These are phyloP conservation scores for Euleptes europaea DNA, from an alignment of 2,113 vertebrate species.

Conservation along the genomic window DNA sequence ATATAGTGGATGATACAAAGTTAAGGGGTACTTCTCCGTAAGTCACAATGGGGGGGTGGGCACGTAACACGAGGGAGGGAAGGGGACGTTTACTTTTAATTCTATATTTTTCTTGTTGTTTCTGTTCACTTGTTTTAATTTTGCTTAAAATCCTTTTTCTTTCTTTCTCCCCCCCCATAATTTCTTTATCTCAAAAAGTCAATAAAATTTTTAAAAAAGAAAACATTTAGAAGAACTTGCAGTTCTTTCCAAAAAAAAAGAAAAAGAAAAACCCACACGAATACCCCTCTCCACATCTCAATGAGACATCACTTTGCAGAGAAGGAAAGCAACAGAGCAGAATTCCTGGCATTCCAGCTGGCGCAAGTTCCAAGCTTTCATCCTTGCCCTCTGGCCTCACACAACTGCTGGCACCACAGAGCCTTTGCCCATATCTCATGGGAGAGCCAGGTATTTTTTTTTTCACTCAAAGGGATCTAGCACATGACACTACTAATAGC, in stretches of 20 bases:
- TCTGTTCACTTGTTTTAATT: too few relatives aligned
- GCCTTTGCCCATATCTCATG: background rate
- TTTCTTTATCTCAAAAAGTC: too few relatives aligned
- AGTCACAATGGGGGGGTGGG: too few relatives aligned
- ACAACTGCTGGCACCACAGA: background rate
- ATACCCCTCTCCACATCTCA: background rate
- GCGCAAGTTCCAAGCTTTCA: constrained; percentile 15
- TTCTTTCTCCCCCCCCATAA: too few relatives aligned
- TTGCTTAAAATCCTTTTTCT: too few relatives aligned
- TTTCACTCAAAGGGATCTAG: background rate
- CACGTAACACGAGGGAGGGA: too few relatives aligned
- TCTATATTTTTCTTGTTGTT: too few relatives aligned
- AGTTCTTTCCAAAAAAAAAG: background rate
- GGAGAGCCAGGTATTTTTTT: background rate
- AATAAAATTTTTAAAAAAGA: too few relatives aligned
- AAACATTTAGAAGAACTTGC: background rate
- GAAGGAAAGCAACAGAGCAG: constrained; percentile 8
- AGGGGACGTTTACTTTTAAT: too few relatives aligned
- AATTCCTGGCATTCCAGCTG: constrained; percentile 63
- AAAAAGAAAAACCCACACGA: background rate
- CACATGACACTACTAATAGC: background rate
- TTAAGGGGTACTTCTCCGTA: too few relatives aligned
- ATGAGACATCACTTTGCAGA: background rate
- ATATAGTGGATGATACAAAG: too few relatives aligned
- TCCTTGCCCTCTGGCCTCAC: background rate